Evolutionary conservation across 2,888 invertebrate species (phyloP), one percentile per base, ranked within the genome.

Genomic region (Philaethria dido): DNA sequence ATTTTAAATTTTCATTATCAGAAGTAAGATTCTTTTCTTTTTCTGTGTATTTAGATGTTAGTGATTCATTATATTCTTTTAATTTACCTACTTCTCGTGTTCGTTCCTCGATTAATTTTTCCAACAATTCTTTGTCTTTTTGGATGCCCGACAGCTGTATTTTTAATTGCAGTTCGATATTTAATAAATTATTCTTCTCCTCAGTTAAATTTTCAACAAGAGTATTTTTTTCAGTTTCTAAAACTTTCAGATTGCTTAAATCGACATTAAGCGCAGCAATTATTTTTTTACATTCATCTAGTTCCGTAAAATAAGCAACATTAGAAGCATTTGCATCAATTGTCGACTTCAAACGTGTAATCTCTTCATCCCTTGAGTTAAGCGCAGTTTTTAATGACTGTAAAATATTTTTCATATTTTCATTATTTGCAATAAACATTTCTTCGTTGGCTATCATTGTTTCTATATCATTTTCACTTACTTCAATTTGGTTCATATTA

Each of bases 391-490:
- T 87, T 44, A 91, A 80, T 3, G 81, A 83, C n/a, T 82, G 74
- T 64, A 90, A 83, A 29, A 92, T 81, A 68, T 88, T 88, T 75
- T 76, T 83, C 62, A 92, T 82, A 69, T 90, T 90, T 73, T 91
- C 91, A 73, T 90, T 89, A 72, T 87, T 91, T 14, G 87, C 81
- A 59, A 88, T 80, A 66, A 86, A 78, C 63, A 81, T 81, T 62
- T 89, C 83, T 81, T 92, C 92, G 66, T 83, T 87, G 1, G 79
- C 75, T 62, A 89, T 80, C 82, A 91, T 83, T 62, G 68, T 77
- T 73, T 87, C 85, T 64, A 90, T 71, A 39, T 80, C 66, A 54
- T 67, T 75, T 29, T 88, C 85, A 68, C 73, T 78, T 25, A 86
- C 74, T 45, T 29, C 60, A 64, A 80, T 50, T 62, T 75, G 76